Evolutionary conservation across 2,797 vertebrate genomes (phyloP), one percentile per base, ranked within the genome.

Genomic region (Amblyopsis hoosieri): DNA sequence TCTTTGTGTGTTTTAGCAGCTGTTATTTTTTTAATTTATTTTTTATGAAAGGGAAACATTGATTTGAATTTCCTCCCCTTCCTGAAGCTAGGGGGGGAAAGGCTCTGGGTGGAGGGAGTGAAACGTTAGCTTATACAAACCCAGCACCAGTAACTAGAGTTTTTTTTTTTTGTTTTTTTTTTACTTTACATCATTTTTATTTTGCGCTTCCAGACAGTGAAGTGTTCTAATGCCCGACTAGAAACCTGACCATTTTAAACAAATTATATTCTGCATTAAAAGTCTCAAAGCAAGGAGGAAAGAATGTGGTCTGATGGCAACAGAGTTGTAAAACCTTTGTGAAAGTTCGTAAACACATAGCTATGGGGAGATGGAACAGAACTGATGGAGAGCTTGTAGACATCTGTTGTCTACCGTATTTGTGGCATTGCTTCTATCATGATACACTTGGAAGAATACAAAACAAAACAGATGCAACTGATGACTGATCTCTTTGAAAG

Each of bases 1-100:
- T 62, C 60, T 47, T 33, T 46, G 12, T 60, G 55, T 78, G 75
- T 72, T 67, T 82, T 79, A 79, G 78, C 54, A 84, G 80, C 74
- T 78, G 78, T 80, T 81, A 75, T 62, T 78, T 78, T 75, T 74
- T 54, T 68, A 62, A 61, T 23, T 23, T 23, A 17, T 23, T 23
- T 23, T 23, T 23, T 3, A 66, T 51, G 12, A 12, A 48, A 46
- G 17, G 7, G 42, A 63, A 74, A 63, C 74, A 29, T 61, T 42
- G 8, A 23, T 23, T 23, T 23, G 23, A 23, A 23, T 23, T 23
- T 23, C 37, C 37, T 2, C 37, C 1, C 37, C 8, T 9, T 2
- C 37, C 37, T 1, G 7, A 7, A 37, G 33, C 7, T 48, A 45
- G 61, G 68, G 31, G 33, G 23, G 6, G 49, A 67, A 19, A 42